A percentile compares a stretch with the other conserved stretches of the same genome.
These are phyloP conservation scores for Drosophila tropicalis DNA, from an alignment of 1,140 invertebrate genomes.

Conservation along the genomic window DNA sequence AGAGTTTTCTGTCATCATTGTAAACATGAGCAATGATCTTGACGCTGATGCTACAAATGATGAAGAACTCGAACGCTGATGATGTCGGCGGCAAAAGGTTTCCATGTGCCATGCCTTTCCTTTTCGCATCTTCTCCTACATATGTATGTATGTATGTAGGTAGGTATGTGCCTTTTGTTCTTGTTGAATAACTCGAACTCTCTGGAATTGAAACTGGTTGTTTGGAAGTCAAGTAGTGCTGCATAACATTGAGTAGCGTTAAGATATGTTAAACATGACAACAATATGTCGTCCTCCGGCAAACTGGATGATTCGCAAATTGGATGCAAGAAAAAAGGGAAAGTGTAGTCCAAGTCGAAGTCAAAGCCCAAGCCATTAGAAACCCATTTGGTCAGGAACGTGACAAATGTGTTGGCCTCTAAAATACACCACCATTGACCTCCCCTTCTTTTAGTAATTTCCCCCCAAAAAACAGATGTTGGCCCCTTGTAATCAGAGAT, in stretches of 20 bases:
- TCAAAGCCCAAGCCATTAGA: neutral
- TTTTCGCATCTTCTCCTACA: no score
- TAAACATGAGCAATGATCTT: constrained; percentile 83
- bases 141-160: no score
- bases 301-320: constrained; percentile 45
- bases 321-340: constrained; percentile 3
- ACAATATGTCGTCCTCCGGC: constrained; percentile 70
- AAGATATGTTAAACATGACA: constrained; percentile 83
- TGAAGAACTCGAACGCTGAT: constrained; percentile 78
- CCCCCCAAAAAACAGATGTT: neutral
- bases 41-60: constrained; percentile 83
- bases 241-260: constrained; percentile 74
- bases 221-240: constrained; percentile 26
- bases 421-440: neutral
- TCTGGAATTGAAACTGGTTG: constrained; percentile 45
- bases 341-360: neutral
- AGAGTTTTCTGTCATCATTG: constrained; percentile 75
- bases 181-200: constrained; percentile 9
- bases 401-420: neutral
- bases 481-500: neutral
- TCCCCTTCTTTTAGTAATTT: neutral
- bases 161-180: neutral
- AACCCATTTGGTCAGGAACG: neutral
- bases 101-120: no score
- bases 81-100: constrained; percentile 57